Evolutionary conservation across 2,113 vertebrate species (phyloP).

Genomic region (Peromyscus californicus): DNA sequence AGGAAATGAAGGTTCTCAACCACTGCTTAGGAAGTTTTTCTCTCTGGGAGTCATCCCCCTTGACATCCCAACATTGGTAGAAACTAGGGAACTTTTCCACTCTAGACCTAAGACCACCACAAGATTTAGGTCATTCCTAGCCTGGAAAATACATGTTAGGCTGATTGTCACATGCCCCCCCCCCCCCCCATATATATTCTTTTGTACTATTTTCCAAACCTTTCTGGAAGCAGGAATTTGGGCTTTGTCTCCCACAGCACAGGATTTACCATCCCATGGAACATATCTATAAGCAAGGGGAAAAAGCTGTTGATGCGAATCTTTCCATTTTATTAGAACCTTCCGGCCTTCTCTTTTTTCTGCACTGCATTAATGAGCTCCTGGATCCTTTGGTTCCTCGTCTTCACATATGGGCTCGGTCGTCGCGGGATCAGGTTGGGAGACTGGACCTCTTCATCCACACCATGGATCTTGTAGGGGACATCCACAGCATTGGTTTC

Average conservation of each 20-base stretch:
- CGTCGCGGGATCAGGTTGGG: slow-evolving; percentile 93
- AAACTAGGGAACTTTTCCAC: background rate
- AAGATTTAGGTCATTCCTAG: background rate
- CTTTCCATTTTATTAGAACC: slow-evolving; percentile 89
- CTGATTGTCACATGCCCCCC: background rate
- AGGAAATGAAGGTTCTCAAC: background rate
- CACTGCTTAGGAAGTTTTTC: background rate
- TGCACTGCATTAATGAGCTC: slow-evolving; percentile 95
- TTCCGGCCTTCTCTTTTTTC: slow-evolving; percentile 90
- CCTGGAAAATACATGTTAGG: background rate
- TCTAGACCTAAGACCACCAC: background rate
- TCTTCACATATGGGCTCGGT: slow-evolving; percentile 92
- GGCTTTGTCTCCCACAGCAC: slow-evolving; percentile 81
- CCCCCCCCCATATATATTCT: background rate
- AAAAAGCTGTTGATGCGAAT: slow-evolving; percentile 69
- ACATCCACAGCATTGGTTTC: slow-evolving; percentile 93
- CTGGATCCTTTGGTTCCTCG: slow-evolving; percentile 97
- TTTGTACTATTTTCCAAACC: slow-evolving; percentile 15
- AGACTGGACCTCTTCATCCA: slow-evolving; percentile 90
- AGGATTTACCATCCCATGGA: slow-evolving; percentile 77
- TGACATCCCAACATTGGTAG: background rate
- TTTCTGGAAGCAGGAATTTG: slow-evolving; percentile 82
- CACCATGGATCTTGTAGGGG: slow-evolving; percentile 85
- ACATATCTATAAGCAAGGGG: slow-evolving; percentile 93
- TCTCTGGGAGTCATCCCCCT: background rate